Evolutionary conservation across 37 sponge, comb jelly and placozoan genomes (phyloP).

Genomic region (Beroe forskalii): DNA sequence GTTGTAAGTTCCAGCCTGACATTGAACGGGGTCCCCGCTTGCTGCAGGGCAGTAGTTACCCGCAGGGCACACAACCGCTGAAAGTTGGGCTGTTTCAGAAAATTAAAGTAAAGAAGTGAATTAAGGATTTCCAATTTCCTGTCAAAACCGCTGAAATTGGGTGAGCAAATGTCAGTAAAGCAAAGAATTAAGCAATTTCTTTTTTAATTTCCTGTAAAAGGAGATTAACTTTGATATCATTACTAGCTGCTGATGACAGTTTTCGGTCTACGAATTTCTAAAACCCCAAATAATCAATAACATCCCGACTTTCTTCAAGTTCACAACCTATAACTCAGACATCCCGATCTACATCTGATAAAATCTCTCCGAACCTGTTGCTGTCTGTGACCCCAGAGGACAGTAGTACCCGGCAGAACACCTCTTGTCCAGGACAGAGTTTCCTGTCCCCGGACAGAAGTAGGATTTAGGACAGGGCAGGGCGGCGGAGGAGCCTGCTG

Average conservation of each 20-base stretch:
- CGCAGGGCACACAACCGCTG: constrained; percentile 62
- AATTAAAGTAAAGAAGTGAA: neutral
- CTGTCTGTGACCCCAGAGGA: neutral
- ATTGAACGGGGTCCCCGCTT: constrained; percentile 9
- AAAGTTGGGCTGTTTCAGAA: neutral
- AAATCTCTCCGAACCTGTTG: constrained; percentile 26
- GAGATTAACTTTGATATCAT: too few species aligned
- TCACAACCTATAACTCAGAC: too few species aligned
- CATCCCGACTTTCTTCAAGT: too few species aligned
- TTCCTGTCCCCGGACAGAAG: constrained; percentile 46
- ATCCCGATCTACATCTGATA: too few species aligned
- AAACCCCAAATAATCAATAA: too few species aligned
- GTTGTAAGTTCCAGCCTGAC: constrained; percentile 44
- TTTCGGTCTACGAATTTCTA: too few species aligned
- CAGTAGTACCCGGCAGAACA: constrained; percentile 69
- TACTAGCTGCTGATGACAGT: too few species aligned
- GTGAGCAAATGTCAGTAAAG: too few species aligned
- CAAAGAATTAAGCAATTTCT: too few species aligned
- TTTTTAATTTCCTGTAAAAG: too few species aligned
- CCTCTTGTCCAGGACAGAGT: neutral
- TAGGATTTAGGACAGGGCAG: constrained; percentile 59
- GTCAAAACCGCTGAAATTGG: too few species aligned
- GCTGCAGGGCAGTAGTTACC: constrained; percentile 64
- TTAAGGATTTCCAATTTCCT: too few species aligned
- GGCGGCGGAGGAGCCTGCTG: constrained; percentile 31